Evolutionary conservation across 2,113 vertebrate genomes (phyloP).

Genomic region (Loxodonta africana): DNA sequence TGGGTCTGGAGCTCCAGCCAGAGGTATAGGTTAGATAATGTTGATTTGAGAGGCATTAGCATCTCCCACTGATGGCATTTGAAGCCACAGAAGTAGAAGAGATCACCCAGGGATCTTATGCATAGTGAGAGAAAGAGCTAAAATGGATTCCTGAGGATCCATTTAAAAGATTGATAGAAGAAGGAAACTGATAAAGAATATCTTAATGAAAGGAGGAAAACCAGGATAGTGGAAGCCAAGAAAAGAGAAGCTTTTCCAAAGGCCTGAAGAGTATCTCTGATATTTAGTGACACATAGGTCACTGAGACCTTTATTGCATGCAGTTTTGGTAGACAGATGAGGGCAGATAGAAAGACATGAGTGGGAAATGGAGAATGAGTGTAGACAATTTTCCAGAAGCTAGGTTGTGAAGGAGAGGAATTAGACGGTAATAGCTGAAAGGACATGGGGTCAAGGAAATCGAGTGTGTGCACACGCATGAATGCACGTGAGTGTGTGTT

Average conservation of each 20-base stretch:
- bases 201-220: slow-evolving; percentile 3
- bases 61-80: not conserved
- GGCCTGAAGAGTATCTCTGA: not conserved
- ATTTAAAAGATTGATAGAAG: slow-evolving; percentile 30
- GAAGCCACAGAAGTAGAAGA: not conserved
- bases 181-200: slow-evolving; percentile 12
- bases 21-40: not conserved
- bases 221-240: not conserved
- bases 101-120: not conserved
- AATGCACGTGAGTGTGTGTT: not conserved
- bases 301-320: not conserved
- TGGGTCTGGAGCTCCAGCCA: not conserved
- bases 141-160: not conserved
- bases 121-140: not conserved
- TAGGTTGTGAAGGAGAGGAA: not conserved
- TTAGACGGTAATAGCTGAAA: not conserved
- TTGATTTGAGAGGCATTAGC: not conserved
- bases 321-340: not conserved
- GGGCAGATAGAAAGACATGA: not conserved
- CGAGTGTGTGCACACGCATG: not conserved
- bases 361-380: not conserved
- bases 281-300: not conserved
- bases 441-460: not conserved
- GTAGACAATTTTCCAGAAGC: not conserved
- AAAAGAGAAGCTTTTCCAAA: not conserved